Conservation (phyloP, 2,113 vertebrate species). For the Callorhinus ursinus region DNA sequence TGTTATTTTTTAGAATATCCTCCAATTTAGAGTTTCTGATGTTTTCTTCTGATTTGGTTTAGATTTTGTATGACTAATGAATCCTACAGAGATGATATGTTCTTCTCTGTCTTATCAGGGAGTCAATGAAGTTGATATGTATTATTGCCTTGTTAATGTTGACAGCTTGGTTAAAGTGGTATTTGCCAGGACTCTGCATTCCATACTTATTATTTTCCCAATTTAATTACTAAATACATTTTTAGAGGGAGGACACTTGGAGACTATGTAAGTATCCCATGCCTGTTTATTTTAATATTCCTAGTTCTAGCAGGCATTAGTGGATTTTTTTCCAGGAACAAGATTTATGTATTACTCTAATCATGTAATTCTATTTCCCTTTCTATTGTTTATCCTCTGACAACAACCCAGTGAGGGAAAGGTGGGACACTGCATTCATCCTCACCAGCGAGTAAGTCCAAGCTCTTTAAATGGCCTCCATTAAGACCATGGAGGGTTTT, state of each 20-base stretch:
- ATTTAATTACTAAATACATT: neutral
- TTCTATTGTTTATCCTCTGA: neutral
- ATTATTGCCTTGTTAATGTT: neutral
- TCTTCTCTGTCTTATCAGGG: neutral
- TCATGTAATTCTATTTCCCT: neutral
- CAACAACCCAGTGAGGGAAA: neutral
- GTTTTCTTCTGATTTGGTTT: neutral
- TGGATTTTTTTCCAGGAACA: neutral
- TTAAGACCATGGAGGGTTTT: neutral
- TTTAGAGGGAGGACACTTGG: neutral
- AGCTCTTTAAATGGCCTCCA: neutral
- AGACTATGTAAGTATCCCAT: neutral
- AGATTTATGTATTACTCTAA: neutral
- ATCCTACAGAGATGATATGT: neutral
- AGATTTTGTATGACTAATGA: neutral
- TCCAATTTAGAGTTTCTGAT: neutral
- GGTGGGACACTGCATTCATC: neutral
- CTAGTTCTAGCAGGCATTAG: neutral
- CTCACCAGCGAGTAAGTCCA: neutral
- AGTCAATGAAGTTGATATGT: neutral
- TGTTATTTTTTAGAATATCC: neutral
- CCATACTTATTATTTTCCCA: neutral
- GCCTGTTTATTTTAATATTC: neutral
- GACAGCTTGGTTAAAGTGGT: neutral
- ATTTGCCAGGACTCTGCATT: neutral